Conservation (phyloP, 2,113 vertebrate genomes). For the Okapia johnstoni region DNA sequence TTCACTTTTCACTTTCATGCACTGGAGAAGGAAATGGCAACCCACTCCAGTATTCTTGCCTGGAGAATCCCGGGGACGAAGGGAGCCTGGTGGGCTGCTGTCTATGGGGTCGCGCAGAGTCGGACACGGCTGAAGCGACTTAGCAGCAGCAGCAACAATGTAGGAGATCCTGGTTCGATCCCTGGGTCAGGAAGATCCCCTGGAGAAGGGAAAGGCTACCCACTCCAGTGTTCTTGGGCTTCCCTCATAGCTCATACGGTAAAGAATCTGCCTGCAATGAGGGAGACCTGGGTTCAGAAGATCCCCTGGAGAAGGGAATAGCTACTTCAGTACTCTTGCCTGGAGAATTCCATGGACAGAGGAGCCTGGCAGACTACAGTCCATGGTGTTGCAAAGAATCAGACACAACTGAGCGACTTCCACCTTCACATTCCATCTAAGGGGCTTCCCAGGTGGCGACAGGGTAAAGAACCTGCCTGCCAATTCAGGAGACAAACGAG, state of each 20-base stretch:
- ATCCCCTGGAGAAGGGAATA: neutral
- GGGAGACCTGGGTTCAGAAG: accelerated
- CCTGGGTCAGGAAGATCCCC: neutral
- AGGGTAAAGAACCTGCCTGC: neutral
- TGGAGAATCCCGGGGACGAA: too few species aligned
- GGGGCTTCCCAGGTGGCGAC: neutral
- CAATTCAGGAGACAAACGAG: too few species aligned
- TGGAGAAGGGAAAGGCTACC: neutral
- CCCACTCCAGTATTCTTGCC: too few species aligned
- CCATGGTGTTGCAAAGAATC: neutral
- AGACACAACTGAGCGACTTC: neutral
- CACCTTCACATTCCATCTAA: neutral
- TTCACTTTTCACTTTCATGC: too few species aligned
- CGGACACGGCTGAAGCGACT: too few species aligned
- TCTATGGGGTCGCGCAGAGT: too few species aligned
- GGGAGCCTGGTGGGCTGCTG: too few species aligned
- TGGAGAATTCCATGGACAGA: neutral
- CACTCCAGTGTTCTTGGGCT: neutral
- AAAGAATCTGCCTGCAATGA: neutral
- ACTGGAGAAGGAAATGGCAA: too few species aligned
- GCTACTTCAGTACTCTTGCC: neutral
- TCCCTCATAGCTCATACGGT: neutral
- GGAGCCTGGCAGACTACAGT: neutral
- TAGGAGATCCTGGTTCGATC: accelerated
- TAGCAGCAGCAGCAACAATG: too few species aligned